Conservation (phyloP, 2,113 vertebrate species). For the Corythoichthys intestinalis region DNA sequence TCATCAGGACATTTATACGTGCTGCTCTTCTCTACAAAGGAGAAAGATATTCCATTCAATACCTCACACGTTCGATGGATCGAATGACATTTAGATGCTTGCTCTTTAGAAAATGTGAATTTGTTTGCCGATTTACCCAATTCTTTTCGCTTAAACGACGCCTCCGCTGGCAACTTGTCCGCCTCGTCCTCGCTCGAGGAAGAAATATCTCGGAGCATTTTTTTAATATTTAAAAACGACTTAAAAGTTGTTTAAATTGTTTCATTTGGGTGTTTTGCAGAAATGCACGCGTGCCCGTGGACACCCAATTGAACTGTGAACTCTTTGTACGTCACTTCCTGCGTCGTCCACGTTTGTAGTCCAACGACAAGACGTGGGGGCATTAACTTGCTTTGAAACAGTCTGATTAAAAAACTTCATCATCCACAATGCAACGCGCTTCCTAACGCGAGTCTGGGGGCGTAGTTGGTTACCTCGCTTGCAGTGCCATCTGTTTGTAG, state of each 20-base stretch:
- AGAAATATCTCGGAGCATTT: slow-evolving; percentile 42
- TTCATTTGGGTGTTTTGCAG: neutral
- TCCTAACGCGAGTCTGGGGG: neutral
- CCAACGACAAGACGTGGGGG: fast-evolving
- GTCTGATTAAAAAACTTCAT: neutral
- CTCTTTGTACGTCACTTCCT: slow-evolving; percentile 44
- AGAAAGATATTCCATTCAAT: neutral
- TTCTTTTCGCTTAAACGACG: neutral
- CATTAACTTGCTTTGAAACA: fast-evolving
- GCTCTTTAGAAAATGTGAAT: neutral
- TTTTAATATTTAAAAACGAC: neutral
- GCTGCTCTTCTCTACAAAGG: slow-evolving; percentile 32
- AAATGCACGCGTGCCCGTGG: slow-evolving; percentile 45
- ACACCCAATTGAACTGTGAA: slow-evolving; percentile 28
- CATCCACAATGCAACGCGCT: slow-evolving; percentile 40
- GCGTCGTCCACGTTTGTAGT: slow-evolving; percentile 42
- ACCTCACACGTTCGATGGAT: neutral
- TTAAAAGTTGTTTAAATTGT: neutral
- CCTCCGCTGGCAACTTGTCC: neutral
- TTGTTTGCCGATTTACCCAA: slow-evolving; percentile 16
- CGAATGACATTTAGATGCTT: neutral
- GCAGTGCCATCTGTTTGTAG: slow-evolving; percentile 46
- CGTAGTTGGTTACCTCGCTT: slow-evolving; percentile 23
- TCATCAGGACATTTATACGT: slow-evolving; percentile 67
- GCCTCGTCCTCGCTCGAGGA: slow-evolving; percentile 53